Conservation (phyloP, 1,140 invertebrate species). For the Caenorhabditis brenneri region DNA sequence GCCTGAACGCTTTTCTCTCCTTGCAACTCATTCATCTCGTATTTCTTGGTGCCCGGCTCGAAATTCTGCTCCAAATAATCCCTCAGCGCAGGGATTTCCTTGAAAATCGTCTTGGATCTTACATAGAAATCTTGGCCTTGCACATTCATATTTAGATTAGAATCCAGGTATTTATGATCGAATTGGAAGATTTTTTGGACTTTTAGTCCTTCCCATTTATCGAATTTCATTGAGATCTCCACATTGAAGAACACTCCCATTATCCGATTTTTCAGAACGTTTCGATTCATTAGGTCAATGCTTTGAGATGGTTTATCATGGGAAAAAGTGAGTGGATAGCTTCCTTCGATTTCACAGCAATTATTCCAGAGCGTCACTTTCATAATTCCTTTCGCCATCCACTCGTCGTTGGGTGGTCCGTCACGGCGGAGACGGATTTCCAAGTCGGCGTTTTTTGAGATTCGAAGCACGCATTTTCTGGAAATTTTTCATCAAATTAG, state of each 20-base stretch:
- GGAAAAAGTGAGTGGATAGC: background rate
- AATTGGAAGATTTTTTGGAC: background rate
- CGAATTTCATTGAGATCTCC: constrained; percentile 2
- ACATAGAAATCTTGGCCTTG: background rate
- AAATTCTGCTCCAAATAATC: constrained; percentile 21
- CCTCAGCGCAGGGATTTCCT: background rate
- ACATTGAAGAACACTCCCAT: background rate
- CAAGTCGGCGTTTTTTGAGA: background rate
- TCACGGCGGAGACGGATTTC: background rate
- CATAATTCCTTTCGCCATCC: background rate
- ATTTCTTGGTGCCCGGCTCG: background rate
- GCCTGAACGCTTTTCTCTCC: background rate
- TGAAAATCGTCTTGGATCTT: background rate
- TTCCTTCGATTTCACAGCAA: background rate
- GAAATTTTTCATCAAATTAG: too few species aligned
- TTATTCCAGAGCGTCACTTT: background rate
- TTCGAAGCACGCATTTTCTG: background rate
- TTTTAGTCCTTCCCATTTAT: constrained; percentile 7
- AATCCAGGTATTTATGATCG: constrained; percentile 14
- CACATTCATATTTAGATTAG: background rate
- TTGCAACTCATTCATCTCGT: background rate
- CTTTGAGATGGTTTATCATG: background rate
- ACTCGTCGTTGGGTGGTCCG: background rate
- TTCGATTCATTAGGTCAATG: background rate
- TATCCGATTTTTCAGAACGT: background rate